Evolutionary conservation across 2,113 vertebrate genomes (phyloP), one percentile per base, ranked within the genome.

Genomic region (Stomatorhinus ivindoensis): DNA sequence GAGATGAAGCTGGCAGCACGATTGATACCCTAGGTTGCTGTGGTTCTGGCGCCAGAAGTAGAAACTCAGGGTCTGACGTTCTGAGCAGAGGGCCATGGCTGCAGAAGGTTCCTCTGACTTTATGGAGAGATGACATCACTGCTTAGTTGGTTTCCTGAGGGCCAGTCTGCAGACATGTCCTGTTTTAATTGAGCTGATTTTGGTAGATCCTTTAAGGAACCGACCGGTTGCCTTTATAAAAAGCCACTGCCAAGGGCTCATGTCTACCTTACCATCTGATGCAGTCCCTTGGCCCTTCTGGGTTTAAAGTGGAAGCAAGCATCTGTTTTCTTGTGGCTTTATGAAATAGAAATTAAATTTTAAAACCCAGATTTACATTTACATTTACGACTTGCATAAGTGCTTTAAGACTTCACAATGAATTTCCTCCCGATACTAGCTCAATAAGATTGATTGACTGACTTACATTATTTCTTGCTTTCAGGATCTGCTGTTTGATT

Each of bases 401-500:
- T n/a, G n/a, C n/a, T n/a, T n/a, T n/a, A n/a, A n/a, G n/a, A n/a
- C n/a, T n/a, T n/a, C n/a, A n/a, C n/a, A n/a, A n/a, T n/a, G n/a
- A n/a, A n/a, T n/a, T n/a, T n/a, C n/a, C n/a, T n/a, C n/a, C n/a
- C n/a, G n/a, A n/a, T n/a, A n/a, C n/a, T n/a, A n/a, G n/a, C n/a
- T n/a, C n/a, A n/a, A n/a, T n/a, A n/a, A n/a, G n/a, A n/a, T n/a
- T n/a, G n/a, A n/a, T n/a, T n/a, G n/a, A n/a, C n/a, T 89, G 53
- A 35, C 55, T 89, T 89, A 2, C 80, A 31, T 46, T 84, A 27
- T 65, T 65, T 27, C n/a, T 65, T 27, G 58, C 61, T 84, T 89
- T 83, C 31, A 31, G 27, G 17, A 76, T 51, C 88, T 35, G n/a
- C 88, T 89, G 88, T 86, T 89, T 89, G 88, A 89, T 65, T 89